A percentile compares a stretch with the other conserved stretches of the same genome.
Evolutionary conservation across 2,888 invertebrate species (phyloP).

Genomic region (Cheilosia scutellata): DNA sequence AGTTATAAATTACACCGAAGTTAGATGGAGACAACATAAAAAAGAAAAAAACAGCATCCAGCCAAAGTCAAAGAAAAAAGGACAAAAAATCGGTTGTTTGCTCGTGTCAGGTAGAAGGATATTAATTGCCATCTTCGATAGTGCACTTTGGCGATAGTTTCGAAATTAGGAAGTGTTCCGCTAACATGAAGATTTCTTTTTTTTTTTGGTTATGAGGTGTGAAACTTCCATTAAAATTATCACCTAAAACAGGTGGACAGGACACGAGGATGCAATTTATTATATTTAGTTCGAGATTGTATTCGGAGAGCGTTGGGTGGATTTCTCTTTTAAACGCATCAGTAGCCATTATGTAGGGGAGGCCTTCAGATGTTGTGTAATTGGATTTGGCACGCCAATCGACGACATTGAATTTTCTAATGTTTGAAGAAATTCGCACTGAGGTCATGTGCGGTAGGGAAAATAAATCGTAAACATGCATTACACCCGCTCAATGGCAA

Average conservation of each 20-base stretch:
- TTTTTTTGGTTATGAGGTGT: constrained; percentile 13
- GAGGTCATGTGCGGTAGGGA: constrained; percentile 9
- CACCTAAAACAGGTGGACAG: constrained; percentile 9
- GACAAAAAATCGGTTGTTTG: constrained; percentile 38
- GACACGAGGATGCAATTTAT: constrained; percentile 11
- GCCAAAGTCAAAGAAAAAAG: constrained; percentile 19
- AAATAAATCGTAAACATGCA: not conserved
- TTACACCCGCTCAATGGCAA: not conserved
- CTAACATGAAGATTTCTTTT: not conserved
- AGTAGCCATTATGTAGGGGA: not conserved
- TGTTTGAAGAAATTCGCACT: not conserved
- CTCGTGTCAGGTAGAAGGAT: constrained; percentile 40
- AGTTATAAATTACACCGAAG: constrained; percentile 63
- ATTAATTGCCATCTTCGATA: constrained; percentile 59
- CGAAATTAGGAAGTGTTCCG: constrained; percentile 39
- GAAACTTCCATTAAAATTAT: constrained; percentile 27
- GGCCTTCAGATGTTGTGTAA: constrained; percentile 32
- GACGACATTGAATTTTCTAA: constrained; percentile 5
- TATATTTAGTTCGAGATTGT: not conserved
- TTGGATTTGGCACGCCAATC: constrained; percentile 31
- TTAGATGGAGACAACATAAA: constrained; percentile 31
- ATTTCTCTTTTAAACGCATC: not conserved
- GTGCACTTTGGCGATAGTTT: constrained; percentile 49
- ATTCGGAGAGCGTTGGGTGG: not conserved
- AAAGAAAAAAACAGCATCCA: constrained; percentile 3